These are phyloP conservation scores for Epinephelus moara DNA, from an alignment of 2,113 vertebrate species.

Conservation along the genomic window DNA sequence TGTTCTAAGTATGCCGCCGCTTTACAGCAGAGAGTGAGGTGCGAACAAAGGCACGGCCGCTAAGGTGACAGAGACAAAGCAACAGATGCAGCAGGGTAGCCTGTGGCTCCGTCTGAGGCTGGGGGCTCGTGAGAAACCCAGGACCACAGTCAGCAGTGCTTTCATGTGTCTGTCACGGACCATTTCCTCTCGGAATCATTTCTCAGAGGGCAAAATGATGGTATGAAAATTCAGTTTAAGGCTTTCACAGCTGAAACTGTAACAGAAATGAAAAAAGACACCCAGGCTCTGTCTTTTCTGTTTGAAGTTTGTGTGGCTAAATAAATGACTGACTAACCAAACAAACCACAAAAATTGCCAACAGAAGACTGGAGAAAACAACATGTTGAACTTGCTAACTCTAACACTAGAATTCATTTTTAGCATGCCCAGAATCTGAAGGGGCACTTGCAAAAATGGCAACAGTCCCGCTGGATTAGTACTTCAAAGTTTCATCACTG, in stretches of 20 bases:
- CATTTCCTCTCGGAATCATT: conserved; percentile 1
- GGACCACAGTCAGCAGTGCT: neutral
- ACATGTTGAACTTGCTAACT: neutral
- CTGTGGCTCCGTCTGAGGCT: conserved; percentile 5
- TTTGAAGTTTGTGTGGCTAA: neutral
- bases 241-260: conserved; percentile 14
- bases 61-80: conserved; percentile 35
- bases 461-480: neutral
- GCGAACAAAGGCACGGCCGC: conserved; percentile 28
- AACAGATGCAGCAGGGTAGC: conserved; percentile 46
- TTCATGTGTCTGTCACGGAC: conserved; percentile 18
- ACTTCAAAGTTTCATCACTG: conserved; percentile 14
- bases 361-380: neutral
- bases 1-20: conserved; percentile 12
- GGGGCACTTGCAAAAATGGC: neutral
- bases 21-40: conserved; percentile 34
- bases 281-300: neutral
- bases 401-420: conserved; percentile 6
- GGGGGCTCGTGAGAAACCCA: conserved; percentile 12
- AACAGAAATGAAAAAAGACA: neutral
- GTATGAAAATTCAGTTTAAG: neutral
- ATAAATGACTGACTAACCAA: too few species aligned
- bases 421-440: conserved; percentile 18
- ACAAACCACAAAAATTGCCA: neutral
- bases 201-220: neutral